Percentiles rank a stretch among this genome's conserved stretches.
These are phyloP conservation scores for Stenoptilia bipunctidactyla DNA, from an alignment of 2,888 invertebrate species.

Conservation along the genomic window DNA sequence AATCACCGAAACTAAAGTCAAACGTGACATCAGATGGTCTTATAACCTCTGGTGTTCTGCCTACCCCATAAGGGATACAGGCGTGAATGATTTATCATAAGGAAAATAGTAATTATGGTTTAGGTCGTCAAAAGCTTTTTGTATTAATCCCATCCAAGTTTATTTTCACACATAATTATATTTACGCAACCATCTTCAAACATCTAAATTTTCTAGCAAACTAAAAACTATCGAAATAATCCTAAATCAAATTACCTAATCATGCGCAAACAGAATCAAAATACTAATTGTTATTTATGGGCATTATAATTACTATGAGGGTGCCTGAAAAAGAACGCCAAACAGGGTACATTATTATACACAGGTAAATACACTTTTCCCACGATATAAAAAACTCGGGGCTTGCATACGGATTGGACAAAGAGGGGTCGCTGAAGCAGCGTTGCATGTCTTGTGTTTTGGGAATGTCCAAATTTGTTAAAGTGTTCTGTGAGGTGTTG, in stretches of 20 bases:
- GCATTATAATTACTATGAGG: constrained; percentile 51
- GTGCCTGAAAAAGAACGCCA: constrained; percentile 23
- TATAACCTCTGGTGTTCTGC: no score
- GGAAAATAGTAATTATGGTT: no score
- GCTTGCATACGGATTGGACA: constrained; percentile 42
- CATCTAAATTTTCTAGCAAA: no score
- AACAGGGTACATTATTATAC: constrained; percentile 13
- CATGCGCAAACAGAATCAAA: constrained; percentile 46
- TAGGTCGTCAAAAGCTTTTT: no score
- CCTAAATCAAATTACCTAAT: constrained; percentile 40
- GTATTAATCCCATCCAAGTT: no score
- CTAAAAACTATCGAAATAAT: constrained; percentile 16
- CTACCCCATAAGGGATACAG: no score
- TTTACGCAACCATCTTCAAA: no score
- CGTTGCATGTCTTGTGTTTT: constrained; percentile 39
- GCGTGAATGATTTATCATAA: no score
- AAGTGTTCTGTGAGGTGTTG: constrained; percentile 6
- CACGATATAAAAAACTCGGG: constrained; percentile 49
- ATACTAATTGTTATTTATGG: constrained; percentile 64
- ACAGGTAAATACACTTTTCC: constrained; percentile 50
- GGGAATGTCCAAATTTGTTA: constrained; percentile 26
- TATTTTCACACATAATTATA: no score
- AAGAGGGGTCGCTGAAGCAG: constrained; percentile 35
- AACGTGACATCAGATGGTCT: no score
- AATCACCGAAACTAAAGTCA: no score